phyloP scores from a whole-genome alignment of 2,888 invertebrate species.

The Noctuana brunneofusca region DNA sequence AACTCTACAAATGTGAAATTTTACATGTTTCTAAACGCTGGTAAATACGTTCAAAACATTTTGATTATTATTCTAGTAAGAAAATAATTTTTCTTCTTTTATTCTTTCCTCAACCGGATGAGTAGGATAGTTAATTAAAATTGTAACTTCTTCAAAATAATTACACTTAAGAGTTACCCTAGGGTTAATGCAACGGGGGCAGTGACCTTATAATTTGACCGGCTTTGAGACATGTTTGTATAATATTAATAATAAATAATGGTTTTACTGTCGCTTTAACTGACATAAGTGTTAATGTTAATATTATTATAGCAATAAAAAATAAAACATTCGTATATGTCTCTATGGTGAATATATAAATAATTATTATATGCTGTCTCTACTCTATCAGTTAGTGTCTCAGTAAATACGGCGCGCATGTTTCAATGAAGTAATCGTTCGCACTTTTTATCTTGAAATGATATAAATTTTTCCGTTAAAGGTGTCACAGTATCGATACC shows the following conservation, averaged over 20 bases:
- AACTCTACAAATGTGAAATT: no score
- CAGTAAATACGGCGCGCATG: not conserved
- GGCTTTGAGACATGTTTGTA: not conserved
- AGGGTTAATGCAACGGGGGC: not conserved
- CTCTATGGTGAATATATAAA: no score
- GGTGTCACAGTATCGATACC: not conserved
- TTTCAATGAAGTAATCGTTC: slow-evolving; percentile 34
- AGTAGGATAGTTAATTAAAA: no score
- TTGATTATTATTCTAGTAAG: no score
- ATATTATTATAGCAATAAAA: not conserved
- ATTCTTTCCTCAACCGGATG: no score
- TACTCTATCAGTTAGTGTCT: not conserved
- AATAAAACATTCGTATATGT: no score
- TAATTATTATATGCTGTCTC: not conserved
- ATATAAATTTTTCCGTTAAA: slow-evolving; percentile 35
- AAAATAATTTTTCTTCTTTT: no score
- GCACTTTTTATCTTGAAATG: slow-evolving; percentile 44
- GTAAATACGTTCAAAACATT: no score
- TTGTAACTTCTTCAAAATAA: no score
- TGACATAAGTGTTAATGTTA: not conserved
- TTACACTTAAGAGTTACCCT: not conserved
- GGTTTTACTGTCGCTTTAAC: not conserved
- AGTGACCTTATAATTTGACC: not conserved
- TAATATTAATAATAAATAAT: slow-evolving; percentile 2
- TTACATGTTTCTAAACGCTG: no score